Conservation (phyloP, 2,888 invertebrate species). For the Caenorhabditis sp. region DNA sequence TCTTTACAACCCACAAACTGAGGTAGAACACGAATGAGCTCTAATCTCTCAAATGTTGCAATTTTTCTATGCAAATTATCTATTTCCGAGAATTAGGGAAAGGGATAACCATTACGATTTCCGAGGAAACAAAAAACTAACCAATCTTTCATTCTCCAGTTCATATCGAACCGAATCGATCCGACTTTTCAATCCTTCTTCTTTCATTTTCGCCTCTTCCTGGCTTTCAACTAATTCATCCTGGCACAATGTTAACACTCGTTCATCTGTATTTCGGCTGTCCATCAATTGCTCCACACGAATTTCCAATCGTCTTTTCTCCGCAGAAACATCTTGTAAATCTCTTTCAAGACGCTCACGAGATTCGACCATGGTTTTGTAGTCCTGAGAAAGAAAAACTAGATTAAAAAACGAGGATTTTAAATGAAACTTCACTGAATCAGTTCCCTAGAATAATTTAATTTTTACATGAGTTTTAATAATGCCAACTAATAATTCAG, state of each 20-base stretch:
- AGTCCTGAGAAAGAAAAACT: no score
- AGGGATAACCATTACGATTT: no score
- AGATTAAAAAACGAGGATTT: no score
- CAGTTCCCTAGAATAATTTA: no score
- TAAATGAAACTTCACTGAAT: no score
- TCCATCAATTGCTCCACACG: conserved; percentile 39
- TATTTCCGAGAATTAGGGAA: no score
- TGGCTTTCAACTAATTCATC: conserved; percentile 37
- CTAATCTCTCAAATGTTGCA: no score
- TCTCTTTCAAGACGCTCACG: conserved; percentile 26
- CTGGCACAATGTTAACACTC: conserved; percentile 26
- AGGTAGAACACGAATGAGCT: no score
- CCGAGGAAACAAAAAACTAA: not conserved
- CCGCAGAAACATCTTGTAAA: conserved; percentile 25
- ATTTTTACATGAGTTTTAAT: no score
- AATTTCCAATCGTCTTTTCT: conserved; percentile 37
- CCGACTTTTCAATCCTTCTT: conserved; percentile 30
- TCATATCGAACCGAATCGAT: conserved; percentile 18
- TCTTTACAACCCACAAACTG: no score
- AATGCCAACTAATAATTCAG: no score
- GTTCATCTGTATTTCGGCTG: conserved; percentile 38
- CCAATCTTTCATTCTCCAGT: conserved; percentile 42
- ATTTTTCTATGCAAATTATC: no score
- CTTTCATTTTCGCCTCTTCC: conserved; percentile 40
- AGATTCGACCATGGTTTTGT: conserved; percentile 22